Evolutionary conservation across 2,888 invertebrate species (phyloP).

Genomic region (Branchipolynoe longqiensis): DNA sequence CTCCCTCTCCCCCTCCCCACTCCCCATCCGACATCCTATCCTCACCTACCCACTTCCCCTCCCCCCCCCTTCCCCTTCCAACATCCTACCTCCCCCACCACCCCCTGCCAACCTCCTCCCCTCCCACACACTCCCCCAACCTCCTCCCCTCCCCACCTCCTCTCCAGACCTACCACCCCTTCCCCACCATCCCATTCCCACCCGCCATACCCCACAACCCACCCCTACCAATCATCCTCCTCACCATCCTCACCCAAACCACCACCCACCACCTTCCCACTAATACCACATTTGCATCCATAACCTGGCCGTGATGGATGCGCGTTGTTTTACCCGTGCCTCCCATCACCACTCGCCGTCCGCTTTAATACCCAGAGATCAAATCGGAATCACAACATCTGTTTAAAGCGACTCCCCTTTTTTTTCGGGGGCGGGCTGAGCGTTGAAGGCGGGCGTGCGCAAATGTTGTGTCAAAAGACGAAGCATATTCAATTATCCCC

Average conservation of each 20-base stretch:
- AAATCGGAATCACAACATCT: constrained; percentile 46
- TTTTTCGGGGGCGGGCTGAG: not conserved
- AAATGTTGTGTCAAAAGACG: constrained; percentile 52
- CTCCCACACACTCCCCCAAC: no score
- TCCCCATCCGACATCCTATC: not conserved
- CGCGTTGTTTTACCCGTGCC: not conserved
- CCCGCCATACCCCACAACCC: no score
- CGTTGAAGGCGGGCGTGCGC: no score
- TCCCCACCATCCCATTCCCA: no score
- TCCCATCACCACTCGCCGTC: not conserved
- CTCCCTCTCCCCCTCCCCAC: not conserved
- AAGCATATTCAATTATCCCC: constrained; percentile 53
- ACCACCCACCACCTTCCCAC: not conserved
- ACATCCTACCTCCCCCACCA: no score
- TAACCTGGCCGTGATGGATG: constrained; percentile 51
- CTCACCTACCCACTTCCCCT: no score
- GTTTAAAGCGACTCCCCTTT: constrained; percentile 40
- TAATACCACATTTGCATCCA: constrained; percentile 55
- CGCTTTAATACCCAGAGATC: constrained; percentile 48
- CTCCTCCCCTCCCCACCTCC: no score
- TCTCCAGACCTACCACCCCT: no score
- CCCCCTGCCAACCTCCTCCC: no score
- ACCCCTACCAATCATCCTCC: not conserved
- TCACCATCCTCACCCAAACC: not conserved
- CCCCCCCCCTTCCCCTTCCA: no score